These are phyloP conservation scores for Brachypodius melanocephalos DNA, from an alignment of 2,113 vertebrate species.

Conservation along the genomic window DNA sequence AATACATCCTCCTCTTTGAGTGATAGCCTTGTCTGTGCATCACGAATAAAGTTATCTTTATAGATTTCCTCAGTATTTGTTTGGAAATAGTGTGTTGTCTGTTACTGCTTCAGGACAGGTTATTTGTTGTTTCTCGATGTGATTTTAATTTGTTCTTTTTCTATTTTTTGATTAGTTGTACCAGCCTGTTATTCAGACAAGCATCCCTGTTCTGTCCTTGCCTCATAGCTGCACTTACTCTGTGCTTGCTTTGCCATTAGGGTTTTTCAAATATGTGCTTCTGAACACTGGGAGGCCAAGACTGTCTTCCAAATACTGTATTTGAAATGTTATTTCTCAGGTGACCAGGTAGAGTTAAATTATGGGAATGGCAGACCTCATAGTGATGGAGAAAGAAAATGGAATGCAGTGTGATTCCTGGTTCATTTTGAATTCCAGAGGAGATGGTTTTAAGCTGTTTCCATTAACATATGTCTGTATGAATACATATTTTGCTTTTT, in stretches of 20 bases:
- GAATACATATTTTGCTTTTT: neutral
- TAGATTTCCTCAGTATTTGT: neutral
- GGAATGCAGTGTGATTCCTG: neutral
- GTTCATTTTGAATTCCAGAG: neutral
- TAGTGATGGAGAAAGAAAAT: neutral
- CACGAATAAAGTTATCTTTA: neutral
- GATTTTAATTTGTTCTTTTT: neutral
- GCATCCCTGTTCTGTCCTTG: neutral
- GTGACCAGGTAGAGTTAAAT: neutral
- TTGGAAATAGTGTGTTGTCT: neutral
- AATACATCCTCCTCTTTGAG: neutral
- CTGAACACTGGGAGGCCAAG: neutral
- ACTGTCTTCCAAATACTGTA: neutral
- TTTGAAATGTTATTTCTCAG: neutral
- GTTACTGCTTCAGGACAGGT: neutral
- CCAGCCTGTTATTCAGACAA: neutral
- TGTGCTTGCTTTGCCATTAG: neutral
- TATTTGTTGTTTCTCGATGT: neutral
- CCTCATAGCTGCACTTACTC: neutral
- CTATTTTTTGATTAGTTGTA: neutral
- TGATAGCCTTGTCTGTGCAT: neutral
- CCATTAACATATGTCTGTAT: neutral
- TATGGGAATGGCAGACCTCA: neutral
- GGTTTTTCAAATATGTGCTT: neutral
- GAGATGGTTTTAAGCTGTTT: neutral